Conservation (phyloP, 2,797 vertebrate species). For the Coranthus polyacanthus region DNA sequence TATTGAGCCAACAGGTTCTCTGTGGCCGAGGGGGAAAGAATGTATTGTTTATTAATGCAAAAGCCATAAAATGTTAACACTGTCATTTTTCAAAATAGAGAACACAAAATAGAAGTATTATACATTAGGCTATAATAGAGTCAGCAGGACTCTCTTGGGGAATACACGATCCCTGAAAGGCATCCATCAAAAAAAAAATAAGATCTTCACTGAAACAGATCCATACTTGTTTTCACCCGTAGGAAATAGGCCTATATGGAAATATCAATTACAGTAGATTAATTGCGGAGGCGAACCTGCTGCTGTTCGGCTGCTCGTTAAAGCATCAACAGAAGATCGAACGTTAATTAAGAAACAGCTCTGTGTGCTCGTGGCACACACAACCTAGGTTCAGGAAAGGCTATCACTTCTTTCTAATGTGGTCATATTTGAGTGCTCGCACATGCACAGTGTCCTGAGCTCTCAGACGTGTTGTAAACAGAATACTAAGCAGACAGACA, state of each 20-base stretch:
- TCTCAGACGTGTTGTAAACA: constrained; percentile 20
- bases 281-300: constrained; percentile 48
- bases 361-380: neutral
- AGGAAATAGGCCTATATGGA: constrained; percentile 50
- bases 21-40: neutral
- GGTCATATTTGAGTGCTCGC: constrained; percentile 35
- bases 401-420: constrained; percentile 13
- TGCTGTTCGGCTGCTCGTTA: constrained; percentile 62
- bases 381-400: constrained; percentile 10
- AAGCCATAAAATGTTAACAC: constrained; percentile 42
- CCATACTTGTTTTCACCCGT: constrained; percentile 56
- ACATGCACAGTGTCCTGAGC: constrained; percentile 8
- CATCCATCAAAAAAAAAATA: constrained; percentile 54
- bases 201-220: constrained; percentile 45
- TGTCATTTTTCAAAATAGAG: constrained; percentile 17
- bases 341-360: constrained; percentile 67
- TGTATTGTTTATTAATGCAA: neutral
- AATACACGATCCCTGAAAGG: constrained; percentile 11
- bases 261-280: constrained; percentile 62
- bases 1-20: neutral
- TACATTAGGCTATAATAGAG: too few species aligned
- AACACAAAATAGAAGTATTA: constrained; percentile 16
- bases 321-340: constrained; percentile 69
- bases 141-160: constrained; percentile 35
- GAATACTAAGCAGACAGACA: constrained; percentile 28